Conservation (phyloP, 30 jellyfish, hydroid and myxozoan species). For the Mastigias papua region DNA sequence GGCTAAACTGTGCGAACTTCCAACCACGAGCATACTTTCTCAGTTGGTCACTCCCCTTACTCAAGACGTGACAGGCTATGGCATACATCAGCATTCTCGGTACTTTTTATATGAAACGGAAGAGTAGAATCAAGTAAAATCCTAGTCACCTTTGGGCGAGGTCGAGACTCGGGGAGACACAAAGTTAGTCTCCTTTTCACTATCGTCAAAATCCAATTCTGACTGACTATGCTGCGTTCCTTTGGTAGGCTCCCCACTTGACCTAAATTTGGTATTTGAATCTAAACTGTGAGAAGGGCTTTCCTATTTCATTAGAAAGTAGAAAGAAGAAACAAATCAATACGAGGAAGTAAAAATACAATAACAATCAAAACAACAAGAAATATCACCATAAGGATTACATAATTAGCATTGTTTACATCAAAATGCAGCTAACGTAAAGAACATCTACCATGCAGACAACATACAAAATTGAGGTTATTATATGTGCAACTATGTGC, state of each 20-base stretch:
- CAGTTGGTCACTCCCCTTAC: too few relatives aligned
- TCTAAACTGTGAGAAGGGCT: slow-evolving; percentile 88
- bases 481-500: too few relatives aligned
- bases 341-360: slow-evolving; percentile 24
- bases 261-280: slow-evolving; percentile 81
- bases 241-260: slow-evolving; percentile 68
- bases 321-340: slow-evolving; percentile 58
- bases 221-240: slow-evolving; percentile 38
- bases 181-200: slow-evolving; percentile 5
- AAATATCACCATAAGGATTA: not conserved
- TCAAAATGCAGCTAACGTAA: not conserved
- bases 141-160: not conserved
- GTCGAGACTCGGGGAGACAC: slow-evolving; percentile 15
- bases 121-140: not conserved
- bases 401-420: not conserved
- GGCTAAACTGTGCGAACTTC: too few relatives aligned
- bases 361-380: not conserved
- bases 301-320: slow-evolving; percentile 81
- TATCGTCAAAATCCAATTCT: slow-evolving; percentile 9
- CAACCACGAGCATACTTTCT: too few relatives aligned
- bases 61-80: too few relatives aligned
- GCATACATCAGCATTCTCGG: too few relatives aligned
- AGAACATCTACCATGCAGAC: too few relatives aligned
- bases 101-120: not conserved
- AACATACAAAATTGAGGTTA: too few relatives aligned